Percentiles rank a stretch among this genome's conserved stretches.
Evolutionary conservation across 1,140 invertebrate species (phyloP).

Genomic region (Drosophila baimaii): DNA sequence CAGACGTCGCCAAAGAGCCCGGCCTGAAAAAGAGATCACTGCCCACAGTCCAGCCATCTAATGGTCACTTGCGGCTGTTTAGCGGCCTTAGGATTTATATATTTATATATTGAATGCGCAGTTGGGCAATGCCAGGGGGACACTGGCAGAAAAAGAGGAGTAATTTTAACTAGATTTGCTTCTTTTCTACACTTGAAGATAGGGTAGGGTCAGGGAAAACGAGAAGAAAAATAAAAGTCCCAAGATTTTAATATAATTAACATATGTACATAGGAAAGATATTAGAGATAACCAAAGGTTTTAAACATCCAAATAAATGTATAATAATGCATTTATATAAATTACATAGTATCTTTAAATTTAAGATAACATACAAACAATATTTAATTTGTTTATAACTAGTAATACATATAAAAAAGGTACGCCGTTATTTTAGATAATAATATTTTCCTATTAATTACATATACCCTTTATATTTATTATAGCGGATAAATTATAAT

Average conservation of each 20-base stretch:
- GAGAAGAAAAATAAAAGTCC: no score
- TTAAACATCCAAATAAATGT: background rate
- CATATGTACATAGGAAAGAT: no score
- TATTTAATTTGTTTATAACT: no score
- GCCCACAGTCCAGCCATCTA: conserved; percentile 46
- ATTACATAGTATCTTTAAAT: no score
- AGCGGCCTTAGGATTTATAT: conserved; percentile 39
- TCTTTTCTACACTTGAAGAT: rapidly evolving
- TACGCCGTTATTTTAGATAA: no score
- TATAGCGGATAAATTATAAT: no score
- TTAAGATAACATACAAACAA: no score
- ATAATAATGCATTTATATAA: background rate
- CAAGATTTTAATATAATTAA: background rate
- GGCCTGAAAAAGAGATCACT: conserved; percentile 38
- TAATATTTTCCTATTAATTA: no score
- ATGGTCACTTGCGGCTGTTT: conserved; percentile 54
- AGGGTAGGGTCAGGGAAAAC: background rate
- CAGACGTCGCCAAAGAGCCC: conserved; percentile 67
- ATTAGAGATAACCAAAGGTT: no score
- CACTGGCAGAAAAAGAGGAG: background rate
- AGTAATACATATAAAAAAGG: no score
- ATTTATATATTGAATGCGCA: conserved; percentile 28
- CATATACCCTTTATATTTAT: no score
- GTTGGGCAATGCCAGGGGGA: conserved; percentile 4
- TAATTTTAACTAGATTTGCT: background rate